Percentiles rank a stretch among this genome's conserved stretches.
These are phyloP conservation scores for Cephus sareptanus DNA, from an alignment of 2,888 invertebrate genomes.

Conservation along the genomic window DNA sequence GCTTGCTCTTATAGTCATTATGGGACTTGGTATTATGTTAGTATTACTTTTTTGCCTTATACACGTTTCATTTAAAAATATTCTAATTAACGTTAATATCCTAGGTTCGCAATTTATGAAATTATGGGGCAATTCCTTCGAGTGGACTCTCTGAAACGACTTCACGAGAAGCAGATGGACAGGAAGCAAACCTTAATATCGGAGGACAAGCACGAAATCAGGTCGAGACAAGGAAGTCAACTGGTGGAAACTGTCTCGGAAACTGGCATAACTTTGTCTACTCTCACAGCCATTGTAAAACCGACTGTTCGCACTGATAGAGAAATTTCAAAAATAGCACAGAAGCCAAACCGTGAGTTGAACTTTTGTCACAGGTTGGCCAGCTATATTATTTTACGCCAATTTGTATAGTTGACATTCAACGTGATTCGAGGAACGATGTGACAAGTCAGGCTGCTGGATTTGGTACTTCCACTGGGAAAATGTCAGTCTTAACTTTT, in stretches of 20 bases:
- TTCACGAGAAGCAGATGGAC: not conserved
- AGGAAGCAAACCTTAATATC: not conserved
- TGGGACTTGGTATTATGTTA: slow-evolving; percentile 19
- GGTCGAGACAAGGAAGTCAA: not conserved
- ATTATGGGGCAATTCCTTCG: not conserved
- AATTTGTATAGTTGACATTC: not conserved
- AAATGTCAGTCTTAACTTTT: slow-evolving; percentile 11
- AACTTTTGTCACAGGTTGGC: not conserved
- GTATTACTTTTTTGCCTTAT: not conserved
- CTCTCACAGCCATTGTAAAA: slow-evolving; percentile 1
- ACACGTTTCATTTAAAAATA: not conserved
- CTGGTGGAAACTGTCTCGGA: not conserved
- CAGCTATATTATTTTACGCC: not conserved
- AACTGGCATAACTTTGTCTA: not conserved
- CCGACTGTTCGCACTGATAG: not conserved
- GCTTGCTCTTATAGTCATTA: slow-evolving; percentile 12
- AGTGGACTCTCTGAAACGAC: not conserved
- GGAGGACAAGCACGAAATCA: not conserved
- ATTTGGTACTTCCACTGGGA: not conserved
- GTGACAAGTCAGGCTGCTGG: not conserved
- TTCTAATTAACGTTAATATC: not conserved
- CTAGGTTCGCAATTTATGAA: not conserved
- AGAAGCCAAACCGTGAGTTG: not conserved
- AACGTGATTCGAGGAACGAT: not conserved
- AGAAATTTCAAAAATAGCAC: not conserved